phyloP scores from a whole-genome alignment of 2,113 vertebrate genomes.

The Setophaga petechia region DNA sequence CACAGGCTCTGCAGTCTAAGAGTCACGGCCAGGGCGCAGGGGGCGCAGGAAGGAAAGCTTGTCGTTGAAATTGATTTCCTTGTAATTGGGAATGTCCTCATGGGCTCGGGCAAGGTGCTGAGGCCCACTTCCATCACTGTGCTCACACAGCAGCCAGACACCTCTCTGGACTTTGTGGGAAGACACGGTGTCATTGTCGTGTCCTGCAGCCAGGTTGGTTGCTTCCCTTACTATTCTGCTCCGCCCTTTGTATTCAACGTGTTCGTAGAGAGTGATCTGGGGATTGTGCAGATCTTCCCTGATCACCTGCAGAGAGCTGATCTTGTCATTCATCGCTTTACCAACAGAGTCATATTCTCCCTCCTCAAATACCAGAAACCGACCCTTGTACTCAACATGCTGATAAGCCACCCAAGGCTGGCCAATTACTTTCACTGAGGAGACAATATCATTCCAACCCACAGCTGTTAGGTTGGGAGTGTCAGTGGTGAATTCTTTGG shows the following conservation, averaged over 20 bases:
- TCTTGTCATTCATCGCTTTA: neutral
- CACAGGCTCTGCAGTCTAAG: neutral
- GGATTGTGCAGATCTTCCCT: neutral
- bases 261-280: neutral
- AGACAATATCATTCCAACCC: neutral
- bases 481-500: neutral
- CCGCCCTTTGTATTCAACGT: neutral
- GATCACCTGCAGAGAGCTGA: neutral
- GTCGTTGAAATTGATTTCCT: neutral
- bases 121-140: neutral
- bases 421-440: neutral
- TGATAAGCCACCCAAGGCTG: neutral
- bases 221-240: neutral
- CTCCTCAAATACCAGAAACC: neutral
- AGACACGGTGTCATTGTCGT: neutral
- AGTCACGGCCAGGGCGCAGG: neutral
- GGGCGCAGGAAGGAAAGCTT: neutral
- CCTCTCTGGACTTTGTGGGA: conserved; percentile 50
- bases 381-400: neutral
- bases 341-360: neutral
- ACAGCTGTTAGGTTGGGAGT: neutral
- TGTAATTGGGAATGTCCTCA: neutral
- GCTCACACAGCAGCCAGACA: neutral
- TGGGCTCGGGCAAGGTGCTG: neutral
- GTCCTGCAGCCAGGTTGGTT: neutral